phyloP scores from a whole-genome alignment of 2,797 vertebrate genomes.

The Bryconaethiops microstoma region DNA sequence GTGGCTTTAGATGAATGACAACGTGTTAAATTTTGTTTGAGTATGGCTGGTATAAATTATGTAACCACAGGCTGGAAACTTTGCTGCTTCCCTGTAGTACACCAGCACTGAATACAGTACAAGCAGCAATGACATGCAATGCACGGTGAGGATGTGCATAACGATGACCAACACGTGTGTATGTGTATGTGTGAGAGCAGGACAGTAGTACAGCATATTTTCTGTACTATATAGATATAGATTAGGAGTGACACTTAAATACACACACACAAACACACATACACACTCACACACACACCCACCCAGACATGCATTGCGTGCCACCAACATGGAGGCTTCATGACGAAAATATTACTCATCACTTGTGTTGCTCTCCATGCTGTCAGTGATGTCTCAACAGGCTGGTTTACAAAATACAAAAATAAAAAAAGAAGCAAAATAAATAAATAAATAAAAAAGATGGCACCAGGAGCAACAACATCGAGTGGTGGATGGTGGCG shows the following conservation, averaged over 20 bases:
- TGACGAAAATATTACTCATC: slow-evolving; percentile 36
- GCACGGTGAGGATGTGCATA: neutral
- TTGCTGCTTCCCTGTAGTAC: slow-evolving; percentile 60
- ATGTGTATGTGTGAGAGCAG: neutral
- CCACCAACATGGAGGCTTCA: slow-evolving; percentile 1
- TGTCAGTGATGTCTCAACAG: slow-evolving; percentile 64
- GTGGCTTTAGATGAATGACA: slow-evolving; percentile 77
- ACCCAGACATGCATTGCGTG: neutral
- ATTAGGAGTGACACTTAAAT: slow-evolving; percentile 28
- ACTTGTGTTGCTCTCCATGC: slow-evolving; percentile 60
- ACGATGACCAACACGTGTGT: slow-evolving; percentile 9
- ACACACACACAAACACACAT: neutral
- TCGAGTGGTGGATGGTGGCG: slow-evolving; percentile 75
- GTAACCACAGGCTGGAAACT: slow-evolving; percentile 72
- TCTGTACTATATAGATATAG: too few species aligned
- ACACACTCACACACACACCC: neutral
- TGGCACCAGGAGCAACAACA: slow-evolving; percentile 53
- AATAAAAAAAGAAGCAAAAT: slow-evolving; percentile 44
- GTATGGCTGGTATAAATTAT: slow-evolving; percentile 83
- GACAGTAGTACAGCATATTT: neutral
- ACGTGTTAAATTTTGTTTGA: slow-evolving; percentile 84
- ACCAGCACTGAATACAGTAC: slow-evolving; percentile 73
- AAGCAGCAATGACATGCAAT: slow-evolving; percentile 34
- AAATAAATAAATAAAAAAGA: slow-evolving; percentile 68
- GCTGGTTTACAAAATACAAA: slow-evolving; percentile 56